Evolutionary conservation across 2,888 invertebrate species (phyloP).

Genomic region (Acronicta psi): DNA sequence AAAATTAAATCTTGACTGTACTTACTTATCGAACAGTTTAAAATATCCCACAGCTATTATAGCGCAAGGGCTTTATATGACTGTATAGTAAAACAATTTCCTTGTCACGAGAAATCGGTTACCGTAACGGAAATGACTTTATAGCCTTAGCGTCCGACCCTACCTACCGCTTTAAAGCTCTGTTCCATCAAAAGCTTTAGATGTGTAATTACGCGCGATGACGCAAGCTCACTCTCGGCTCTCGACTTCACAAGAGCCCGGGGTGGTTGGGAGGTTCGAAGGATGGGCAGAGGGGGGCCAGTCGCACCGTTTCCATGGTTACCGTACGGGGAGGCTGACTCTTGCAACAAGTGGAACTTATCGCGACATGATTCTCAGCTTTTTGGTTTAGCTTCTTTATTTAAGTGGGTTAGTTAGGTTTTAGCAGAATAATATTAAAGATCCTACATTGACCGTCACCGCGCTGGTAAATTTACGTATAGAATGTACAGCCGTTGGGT

Average conservation of each 20-base stretch:
- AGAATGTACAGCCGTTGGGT: no score
- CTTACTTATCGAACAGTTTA: constrained; percentile 1
- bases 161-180: constrained; percentile 67
- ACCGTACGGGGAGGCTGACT: constrained; percentile 65
- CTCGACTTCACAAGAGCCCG: constrained; percentile 74
- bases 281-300: constrained; percentile 52
- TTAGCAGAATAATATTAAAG: neutral
- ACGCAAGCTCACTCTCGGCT: constrained; percentile 73
- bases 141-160: constrained; percentile 63
- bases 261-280: constrained; percentile 45
- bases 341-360: constrained; percentile 80
- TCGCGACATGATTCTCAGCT: constrained; percentile 51
- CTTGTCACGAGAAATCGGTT: constrained; percentile 50
- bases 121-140: constrained; percentile 61
- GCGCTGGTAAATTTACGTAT: no score
- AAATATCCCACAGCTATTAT: constrained; percentile 11
- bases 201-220: constrained; percentile 84
- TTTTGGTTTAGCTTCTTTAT: constrained; percentile 27
- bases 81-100: constrained; percentile 54
- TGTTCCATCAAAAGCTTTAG: constrained; percentile 80
- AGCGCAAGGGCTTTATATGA: neutral
- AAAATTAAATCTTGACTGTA: no score
- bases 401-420: neutral
- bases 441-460: no score
- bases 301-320: constrained; percentile 73